phyloP scores from a whole-genome alignment of 1,140 invertebrate species.

The Antheraea pernyi region DNA sequence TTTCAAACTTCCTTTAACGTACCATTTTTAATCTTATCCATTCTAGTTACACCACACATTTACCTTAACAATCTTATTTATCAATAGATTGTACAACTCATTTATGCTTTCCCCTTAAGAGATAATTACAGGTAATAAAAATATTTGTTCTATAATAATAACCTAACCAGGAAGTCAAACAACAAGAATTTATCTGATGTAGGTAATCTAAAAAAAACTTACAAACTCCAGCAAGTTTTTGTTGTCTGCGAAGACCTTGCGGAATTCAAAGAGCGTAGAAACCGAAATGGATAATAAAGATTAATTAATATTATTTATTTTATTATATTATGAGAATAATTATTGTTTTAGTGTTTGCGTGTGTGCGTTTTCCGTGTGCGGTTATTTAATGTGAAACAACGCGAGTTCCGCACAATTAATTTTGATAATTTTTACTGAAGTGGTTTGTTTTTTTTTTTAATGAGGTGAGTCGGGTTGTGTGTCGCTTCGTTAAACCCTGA shows the following conservation, averaged over 20 bases:
- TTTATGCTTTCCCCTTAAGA: no score
- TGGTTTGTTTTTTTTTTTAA: neutral
- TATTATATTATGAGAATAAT: conserved; percentile 5
- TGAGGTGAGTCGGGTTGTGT: neutral
- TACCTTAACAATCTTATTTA: no score
- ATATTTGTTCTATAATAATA: neutral
- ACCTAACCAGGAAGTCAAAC: neutral
- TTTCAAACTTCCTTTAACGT: no score
- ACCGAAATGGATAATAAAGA: neutral
- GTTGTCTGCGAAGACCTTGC: neutral
- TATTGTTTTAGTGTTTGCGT: neutral
- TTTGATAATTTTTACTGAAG: neutral
- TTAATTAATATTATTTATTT: conserved; percentile 4
- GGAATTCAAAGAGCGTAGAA: neutral
- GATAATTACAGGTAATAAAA: no score
- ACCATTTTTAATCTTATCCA: no score
- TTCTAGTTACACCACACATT: no score
- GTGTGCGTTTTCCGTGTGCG: neutral
- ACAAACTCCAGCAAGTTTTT: neutral
- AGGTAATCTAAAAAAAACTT: neutral
- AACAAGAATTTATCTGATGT: neutral
- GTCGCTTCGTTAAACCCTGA: neutral
- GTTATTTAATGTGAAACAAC: neutral
- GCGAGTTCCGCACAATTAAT: neutral
- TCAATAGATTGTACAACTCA: no score